Evolutionary conservation across 2,888 invertebrate genomes (phyloP), one percentile per base, ranked within the genome.

Genomic region (Eupelmus urozonus): DNA sequence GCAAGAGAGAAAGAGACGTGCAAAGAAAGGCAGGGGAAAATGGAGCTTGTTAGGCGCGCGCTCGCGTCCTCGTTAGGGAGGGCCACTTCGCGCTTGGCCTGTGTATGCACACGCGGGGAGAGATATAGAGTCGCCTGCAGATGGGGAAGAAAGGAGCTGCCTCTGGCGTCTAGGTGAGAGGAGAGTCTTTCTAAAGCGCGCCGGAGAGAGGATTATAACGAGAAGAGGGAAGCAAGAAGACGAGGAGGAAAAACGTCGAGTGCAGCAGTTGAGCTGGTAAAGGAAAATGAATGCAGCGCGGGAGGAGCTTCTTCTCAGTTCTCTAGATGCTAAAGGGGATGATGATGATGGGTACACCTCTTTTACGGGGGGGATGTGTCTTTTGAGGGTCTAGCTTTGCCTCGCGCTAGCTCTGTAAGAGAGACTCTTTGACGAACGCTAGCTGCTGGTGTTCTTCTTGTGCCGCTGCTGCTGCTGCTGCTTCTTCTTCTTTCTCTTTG

Each of bases 61-160:
- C 49, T 67, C 60, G 57, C 42, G 71, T 27, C 9, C 76, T 71
- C 71, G 71, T 72, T 77, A 77, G 53, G 29, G 29, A 59, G 76
- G 77, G 77, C 67, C 77, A 77, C 66, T 77, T 77, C 76, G 63
- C 77, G 66, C 60, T n/a, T n/a, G 18, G 13, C 25, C 23, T 9
- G 23, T 40, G 7, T 9, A 55, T 51, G 7, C 11, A 29, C 51
- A 45, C 45, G 13, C 45, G 45, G 2, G 4, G n/a, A n/a, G n/a
- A n/a, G n/a, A n/a, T n/a, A n/a, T n/a, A n/a, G n/a, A n/a, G n/a
- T n/a, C n/a, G n/a, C n/a, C n/a, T n/a, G n/a, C n/a, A n/a, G n/a
- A 45, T 45, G 13, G 9, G 13, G 16, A 45, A 45, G 13, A 45
- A 45, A 16, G 16, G 45, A 45, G 34, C 29, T 51, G 69, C 69